Conservation (phyloP, 1,140 invertebrate species). For the Latrodectus geometricus region DNA sequence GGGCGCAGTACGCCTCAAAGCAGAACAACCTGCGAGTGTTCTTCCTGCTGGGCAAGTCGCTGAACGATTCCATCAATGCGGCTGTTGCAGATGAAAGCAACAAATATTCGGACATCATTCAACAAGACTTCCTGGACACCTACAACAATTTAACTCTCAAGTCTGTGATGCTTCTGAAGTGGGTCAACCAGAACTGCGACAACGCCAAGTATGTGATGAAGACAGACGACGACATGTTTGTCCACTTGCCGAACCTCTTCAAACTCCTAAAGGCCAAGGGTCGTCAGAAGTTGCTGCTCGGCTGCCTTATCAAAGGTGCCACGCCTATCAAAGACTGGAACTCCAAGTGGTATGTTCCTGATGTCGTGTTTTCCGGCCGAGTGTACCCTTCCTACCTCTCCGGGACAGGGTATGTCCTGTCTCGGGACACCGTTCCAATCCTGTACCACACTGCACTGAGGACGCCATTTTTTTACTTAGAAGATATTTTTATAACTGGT, state of each 20-base stretch:
- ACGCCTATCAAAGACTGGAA: slow-evolving; percentile 77
- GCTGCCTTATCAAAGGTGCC: slow-evolving; percentile 81
- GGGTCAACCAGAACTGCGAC: slow-evolving; percentile 69
- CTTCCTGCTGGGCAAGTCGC: slow-evolving; percentile 57
- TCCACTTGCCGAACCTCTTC: slow-evolving; percentile 73
- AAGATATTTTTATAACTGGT: slow-evolving; percentile 72
- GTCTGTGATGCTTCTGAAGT: slow-evolving; percentile 86
- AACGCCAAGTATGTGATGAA: slow-evolving; percentile 70
- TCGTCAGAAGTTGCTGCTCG: slow-evolving; percentile 74
- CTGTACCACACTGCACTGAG: slow-evolving; percentile 66
- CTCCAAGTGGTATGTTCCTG: slow-evolving; percentile 82
- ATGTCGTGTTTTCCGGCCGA: slow-evolving; percentile 80
- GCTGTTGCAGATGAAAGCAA: slow-evolving; percentile 56
- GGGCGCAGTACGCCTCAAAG: slow-evolving; percentile 72
- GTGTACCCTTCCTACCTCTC: slow-evolving; percentile 87
- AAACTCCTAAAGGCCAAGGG: slow-evolving; percentile 59
- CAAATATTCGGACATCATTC: slow-evolving; percentile 84
- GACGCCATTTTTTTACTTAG: slow-evolving; percentile 67
- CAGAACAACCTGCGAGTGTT: slow-evolving; percentile 21
- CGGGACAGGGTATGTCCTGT: slow-evolving; percentile 86
- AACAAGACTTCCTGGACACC: slow-evolving; percentile 88
- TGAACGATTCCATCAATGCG: slow-evolving; percentile 50
- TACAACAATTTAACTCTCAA: slow-evolving; percentile 95
- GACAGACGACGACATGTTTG: slow-evolving; percentile 73
- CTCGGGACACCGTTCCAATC: slow-evolving; percentile 70